Percentiles rank a stretch among this genome's conserved stretches.
phyloP scores from a whole-genome alignment of 2,113 vertebrate species.

The Tautogolabrus adspersus region DNA sequence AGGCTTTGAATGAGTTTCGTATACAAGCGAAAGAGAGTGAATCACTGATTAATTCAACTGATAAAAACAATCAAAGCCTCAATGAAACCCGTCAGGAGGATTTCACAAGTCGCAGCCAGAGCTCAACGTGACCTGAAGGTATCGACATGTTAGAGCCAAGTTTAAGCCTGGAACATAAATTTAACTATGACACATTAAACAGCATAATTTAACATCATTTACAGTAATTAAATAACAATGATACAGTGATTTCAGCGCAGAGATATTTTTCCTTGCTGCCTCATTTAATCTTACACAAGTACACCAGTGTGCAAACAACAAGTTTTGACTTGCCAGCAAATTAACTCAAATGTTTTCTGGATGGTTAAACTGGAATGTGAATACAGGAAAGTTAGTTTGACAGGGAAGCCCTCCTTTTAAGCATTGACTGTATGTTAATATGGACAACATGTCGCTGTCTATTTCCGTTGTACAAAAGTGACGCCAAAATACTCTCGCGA shows the following conservation, averaged over 20 bases:
- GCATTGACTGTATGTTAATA: too few relatives aligned
- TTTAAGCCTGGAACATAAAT: conserved; percentile 3
- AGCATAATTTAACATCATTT: conserved; percentile 13
- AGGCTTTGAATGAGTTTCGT: conserved; percentile 42
- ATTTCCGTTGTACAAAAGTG: too few relatives aligned
- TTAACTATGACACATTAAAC: background rate
- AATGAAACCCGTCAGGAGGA: conserved; percentile 37
- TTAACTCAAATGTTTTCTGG: conserved; percentile 6
- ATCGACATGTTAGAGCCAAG: background rate
- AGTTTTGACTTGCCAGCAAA: conserved; percentile 1
- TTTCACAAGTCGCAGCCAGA: conserved; percentile 4
- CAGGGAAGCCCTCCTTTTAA: too few relatives aligned
- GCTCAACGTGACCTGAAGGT: background rate
- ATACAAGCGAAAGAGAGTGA: conserved; percentile 18
- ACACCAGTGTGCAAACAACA: background rate
- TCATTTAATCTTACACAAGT: background rate
- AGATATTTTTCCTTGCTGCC: background rate
- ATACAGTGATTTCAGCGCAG: background rate
- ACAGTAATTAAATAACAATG: conserved; percentile 1
- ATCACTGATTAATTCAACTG: conserved; percentile 41
- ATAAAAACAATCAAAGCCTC: conserved; percentile 25
- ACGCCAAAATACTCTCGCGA: too few relatives aligned
- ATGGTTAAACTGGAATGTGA: background rate
- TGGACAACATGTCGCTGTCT: too few relatives aligned
- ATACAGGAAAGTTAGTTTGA: background rate